Conservation (phyloP, 2,113 vertebrate genomes). For the Cygnus buccinator region DNA sequence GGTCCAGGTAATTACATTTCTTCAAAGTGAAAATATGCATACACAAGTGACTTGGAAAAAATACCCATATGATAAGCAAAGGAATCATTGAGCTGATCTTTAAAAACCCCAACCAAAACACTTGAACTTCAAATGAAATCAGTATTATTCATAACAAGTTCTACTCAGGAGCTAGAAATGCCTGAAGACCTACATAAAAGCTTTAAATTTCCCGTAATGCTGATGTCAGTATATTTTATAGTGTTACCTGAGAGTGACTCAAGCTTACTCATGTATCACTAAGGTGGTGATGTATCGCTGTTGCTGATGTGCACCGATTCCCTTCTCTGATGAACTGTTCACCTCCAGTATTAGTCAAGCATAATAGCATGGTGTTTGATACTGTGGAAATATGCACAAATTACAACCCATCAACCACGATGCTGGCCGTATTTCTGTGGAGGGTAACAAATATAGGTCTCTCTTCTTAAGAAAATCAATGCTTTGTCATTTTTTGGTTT, state of each 20-base stretch:
- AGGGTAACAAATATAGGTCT: neutral
- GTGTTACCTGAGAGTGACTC: neutral
- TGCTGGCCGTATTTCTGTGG: neutral
- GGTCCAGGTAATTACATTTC: neutral
- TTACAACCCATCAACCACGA: neutral
- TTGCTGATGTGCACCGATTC: neutral
- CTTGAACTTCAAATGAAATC: neutral
- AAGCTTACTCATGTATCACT: neutral
- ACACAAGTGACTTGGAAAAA: neutral
- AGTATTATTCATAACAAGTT: neutral
- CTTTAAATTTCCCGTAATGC: neutral
- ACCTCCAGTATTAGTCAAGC: slow-evolving; percentile 31
- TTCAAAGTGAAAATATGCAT: neutral
- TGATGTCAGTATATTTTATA: neutral
- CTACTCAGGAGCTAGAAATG: neutral
- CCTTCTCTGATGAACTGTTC: slow-evolving; percentile 15
- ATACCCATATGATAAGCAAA: rapidly evolving
- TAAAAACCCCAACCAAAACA: neutral
- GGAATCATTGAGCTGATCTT: neutral
- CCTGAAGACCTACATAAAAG: neutral
- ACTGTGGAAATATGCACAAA: neutral
- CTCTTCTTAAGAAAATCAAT: slow-evolving; percentile 13
- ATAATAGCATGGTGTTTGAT: neutral
- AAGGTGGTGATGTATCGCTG: neutral
- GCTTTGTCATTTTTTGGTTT: slow-evolving; percentile 31